phyloP scores from a whole-genome alignment of 2,113 vertebrate species.

The Trichechus manatus region DNA sequence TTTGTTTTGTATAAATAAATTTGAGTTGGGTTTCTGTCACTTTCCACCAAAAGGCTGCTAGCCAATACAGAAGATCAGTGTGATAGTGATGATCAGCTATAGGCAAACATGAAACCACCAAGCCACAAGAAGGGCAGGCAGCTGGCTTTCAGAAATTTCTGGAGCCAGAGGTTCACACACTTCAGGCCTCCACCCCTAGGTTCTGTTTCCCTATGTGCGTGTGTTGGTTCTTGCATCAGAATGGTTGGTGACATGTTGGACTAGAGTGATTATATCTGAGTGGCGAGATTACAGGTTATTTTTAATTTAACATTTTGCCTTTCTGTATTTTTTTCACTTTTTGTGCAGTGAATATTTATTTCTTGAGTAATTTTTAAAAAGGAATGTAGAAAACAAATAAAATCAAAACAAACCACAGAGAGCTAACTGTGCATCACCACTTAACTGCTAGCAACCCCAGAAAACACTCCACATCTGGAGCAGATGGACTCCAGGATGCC shows the following conservation, averaged over 20 bases:
- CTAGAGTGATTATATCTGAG: background rate
- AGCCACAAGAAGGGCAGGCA: background rate
- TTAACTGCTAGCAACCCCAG: background rate
- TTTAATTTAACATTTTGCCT: background rate
- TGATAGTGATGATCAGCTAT: background rate
- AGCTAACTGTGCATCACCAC: background rate
- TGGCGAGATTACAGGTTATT: slow-evolving; percentile 13
- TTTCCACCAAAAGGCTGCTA: background rate
- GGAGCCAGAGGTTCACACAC: background rate
- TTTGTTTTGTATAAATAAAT: background rate
- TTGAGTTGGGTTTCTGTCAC: background rate
- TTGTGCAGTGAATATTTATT: background rate
- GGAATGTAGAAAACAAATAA: slow-evolving; percentile 38
- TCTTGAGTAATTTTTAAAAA: background rate
- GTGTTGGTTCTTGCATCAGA: background rate
- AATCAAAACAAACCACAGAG: slow-evolving; percentile 23
- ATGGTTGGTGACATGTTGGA: background rate
- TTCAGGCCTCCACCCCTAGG: background rate
- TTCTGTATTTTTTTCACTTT: background rate
- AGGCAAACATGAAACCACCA: background rate
- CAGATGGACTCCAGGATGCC: background rate
- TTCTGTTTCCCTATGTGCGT: background rate
- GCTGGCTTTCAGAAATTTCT: background rate
- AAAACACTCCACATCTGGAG: background rate
- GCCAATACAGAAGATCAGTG: background rate